Conservation (phyloP, 2,797 vertebrate species). For the Fringilla coelebs region DNA sequence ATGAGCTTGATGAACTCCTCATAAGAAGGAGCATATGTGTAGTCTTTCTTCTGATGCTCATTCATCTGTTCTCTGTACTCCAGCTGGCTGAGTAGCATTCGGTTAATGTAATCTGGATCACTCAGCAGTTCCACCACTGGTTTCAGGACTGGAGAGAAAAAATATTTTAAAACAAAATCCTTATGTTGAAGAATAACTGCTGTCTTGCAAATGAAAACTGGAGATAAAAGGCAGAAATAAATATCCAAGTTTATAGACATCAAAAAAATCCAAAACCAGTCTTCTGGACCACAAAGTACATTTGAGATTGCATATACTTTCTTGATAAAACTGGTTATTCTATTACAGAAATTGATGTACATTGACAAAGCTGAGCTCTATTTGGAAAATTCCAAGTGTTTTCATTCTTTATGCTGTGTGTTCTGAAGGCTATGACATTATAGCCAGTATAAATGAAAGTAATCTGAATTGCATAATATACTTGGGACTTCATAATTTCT, state of each 20-base stretch:
- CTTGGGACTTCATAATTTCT: background rate
- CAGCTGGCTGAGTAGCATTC: slow-evolving; percentile 91
- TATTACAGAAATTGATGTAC: background rate
- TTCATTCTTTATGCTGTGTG: background rate
- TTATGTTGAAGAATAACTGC: background rate
- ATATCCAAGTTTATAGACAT: background rate
- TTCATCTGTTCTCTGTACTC: slow-evolving; percentile 93
- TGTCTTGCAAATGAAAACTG: background rate
- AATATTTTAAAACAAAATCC: slow-evolving; percentile 45
- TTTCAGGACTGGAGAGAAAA: slow-evolving; percentile 83
- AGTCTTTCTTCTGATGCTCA: slow-evolving; percentile 95
- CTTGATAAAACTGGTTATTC: background rate
- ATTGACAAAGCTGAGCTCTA: background rate
- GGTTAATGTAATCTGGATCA: slow-evolving; percentile 95
- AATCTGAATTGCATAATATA: background rate
- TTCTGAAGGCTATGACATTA: background rate
- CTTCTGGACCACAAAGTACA: background rate
- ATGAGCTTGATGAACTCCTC: slow-evolving; percentile 99
- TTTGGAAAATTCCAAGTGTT: background rate
- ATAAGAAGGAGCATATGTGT: slow-evolving; percentile 96
- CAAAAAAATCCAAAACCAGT: background rate
- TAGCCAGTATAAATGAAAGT: background rate
- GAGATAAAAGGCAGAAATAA: background rate
- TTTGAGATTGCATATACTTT: background rate
- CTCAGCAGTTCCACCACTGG: slow-evolving; percentile 92